Percentiles rank a stretch among this genome's conserved stretches.
Evolutionary conservation across 2,888 invertebrate species (phyloP).

Genomic region (Stenotaenia linearis): DNA sequence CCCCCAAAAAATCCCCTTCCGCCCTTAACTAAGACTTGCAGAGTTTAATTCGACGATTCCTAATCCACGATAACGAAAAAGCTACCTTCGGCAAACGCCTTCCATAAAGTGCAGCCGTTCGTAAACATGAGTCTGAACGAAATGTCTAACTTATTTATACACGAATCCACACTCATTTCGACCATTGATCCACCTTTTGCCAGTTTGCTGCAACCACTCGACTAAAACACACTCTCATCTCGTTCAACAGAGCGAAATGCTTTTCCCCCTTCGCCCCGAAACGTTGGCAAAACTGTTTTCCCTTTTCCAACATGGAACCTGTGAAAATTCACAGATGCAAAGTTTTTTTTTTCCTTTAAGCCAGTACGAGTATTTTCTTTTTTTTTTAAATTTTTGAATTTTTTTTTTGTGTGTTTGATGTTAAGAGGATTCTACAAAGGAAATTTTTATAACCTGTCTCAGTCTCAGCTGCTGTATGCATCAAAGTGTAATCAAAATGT

Average conservation of each 20-base stretch:
- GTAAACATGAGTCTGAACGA: slow-evolving; percentile 17
- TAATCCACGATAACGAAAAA: background rate
- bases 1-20: background rate
- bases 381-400: background rate
- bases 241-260: slow-evolving; percentile 16
- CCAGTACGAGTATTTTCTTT: background rate
- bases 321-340: slow-evolving; percentile 20
- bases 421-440: background rate
- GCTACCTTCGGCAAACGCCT: background rate
- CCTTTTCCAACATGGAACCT: background rate
- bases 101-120: slow-evolving; percentile 1
- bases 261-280: background rate
- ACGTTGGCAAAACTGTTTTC: slow-evolving; percentile 8
- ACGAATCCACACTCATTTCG: slow-evolving; percentile 26
- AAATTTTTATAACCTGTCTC: background rate
- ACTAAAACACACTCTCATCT: slow-evolving; percentile 14
- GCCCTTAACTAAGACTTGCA: background rate
- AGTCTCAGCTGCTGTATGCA: slow-evolving; percentile 22
- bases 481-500: slow-evolving; percentile 20
- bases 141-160: slow-evolving; percentile 26
- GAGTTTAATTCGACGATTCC: background rate
- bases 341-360: background rate
- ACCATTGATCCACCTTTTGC: slow-evolving; percentile 26
- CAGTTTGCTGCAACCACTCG: slow-evolving; percentile 19
- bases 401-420: background rate